Evolutionary conservation across 2,797 vertebrate species (phyloP), one percentile per base, ranked within the genome.

Genomic region (Cossypha heuglini): DNA sequence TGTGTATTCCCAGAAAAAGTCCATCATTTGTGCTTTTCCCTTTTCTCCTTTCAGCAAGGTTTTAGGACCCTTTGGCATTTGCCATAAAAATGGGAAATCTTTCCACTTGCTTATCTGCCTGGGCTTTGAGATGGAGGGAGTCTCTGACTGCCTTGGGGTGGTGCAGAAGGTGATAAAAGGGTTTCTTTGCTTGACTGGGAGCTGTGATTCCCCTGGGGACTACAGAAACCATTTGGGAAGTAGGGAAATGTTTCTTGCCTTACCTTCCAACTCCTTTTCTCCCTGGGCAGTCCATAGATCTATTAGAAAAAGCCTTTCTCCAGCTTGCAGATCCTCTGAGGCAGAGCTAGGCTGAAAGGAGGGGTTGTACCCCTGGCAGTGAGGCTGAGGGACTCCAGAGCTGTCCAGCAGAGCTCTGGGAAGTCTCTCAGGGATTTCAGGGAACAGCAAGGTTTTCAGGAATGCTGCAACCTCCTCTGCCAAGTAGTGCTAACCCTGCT

Each of bases 201-300:
- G 17, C 38, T 88, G 80, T 18, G 55, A 46, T 68, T 80, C 87
- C 68, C 72, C 68, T 86, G 22, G 46, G 58, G 68, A 24, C 79
- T 66, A 86, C 61, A 61, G 77, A 73, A 72, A 74, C 2, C 35
- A 90, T 13, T 90, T 90, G 79, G 83, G 87, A 88, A 95, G 79
- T 62, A 96, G 95, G 94, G 95, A 96, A 97, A 95, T 54, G 25
- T 43, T 91, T 88, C 94, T 95, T 94, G 91, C 95, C 96, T 96
- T 97, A 97, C 96, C 96, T 97, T 93, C 59, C 93, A 93, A 88
- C 88, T 94, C 52, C 96, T 94, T 95, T 71, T 95, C 94, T 96
- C 94, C 91, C 95, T 95, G 90, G 91, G 94, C 21, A 96, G 93
- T 96, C 93, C 93, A 96, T 72, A 96, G 94, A 86, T 90, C 96